phyloP scores from a whole-genome alignment of 1,140 invertebrate genomes.

The Ditylenchus dipsaci region DNA sequence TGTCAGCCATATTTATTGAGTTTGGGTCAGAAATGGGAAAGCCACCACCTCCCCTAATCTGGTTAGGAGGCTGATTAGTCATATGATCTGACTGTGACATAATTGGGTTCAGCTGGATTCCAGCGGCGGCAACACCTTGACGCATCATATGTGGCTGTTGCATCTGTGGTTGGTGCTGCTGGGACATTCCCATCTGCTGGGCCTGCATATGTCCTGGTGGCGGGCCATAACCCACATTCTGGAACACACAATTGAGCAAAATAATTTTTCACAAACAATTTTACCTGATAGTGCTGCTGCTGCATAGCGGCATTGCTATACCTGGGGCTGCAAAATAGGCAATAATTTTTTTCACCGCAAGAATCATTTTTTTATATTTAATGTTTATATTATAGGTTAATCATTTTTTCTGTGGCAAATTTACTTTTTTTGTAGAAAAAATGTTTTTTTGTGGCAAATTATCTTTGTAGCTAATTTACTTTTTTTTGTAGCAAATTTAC shows the following conservation, averaged over 20 bases:
- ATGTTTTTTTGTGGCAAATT: too few relatives aligned
- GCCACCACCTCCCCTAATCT: neutral
- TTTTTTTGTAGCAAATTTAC: too few relatives aligned
- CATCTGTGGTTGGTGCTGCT: constrained; percentile 7
- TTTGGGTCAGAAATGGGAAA: neutral
- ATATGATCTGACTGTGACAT: neutral
- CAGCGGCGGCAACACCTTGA: neutral
- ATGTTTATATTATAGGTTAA: too few relatives aligned
- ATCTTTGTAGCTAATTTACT: too few relatives aligned
- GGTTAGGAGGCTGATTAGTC: neutral
- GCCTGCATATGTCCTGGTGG: constrained; percentile 5
- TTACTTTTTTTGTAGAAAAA: too few relatives aligned
- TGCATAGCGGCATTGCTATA: constrained; percentile 2
- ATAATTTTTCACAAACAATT: neutral
- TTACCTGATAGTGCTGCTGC: constrained; percentile 6
- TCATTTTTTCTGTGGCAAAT: too few relatives aligned
- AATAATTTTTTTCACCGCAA: too few relatives aligned
- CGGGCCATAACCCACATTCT: neutral
- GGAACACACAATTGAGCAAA: neutral
- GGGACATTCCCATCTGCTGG: neutral
- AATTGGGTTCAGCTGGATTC: neutral
- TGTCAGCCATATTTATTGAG: neutral
- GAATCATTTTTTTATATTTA: too few relatives aligned
- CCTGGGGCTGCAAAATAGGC: too few relatives aligned
- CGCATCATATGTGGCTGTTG: constrained; percentile 11